Percentiles rank a stretch among this genome's conserved stretches.
phyloP scores from a whole-genome alignment of 2,888 invertebrate genomes.

The Zygaena filipendulae region DNA sequence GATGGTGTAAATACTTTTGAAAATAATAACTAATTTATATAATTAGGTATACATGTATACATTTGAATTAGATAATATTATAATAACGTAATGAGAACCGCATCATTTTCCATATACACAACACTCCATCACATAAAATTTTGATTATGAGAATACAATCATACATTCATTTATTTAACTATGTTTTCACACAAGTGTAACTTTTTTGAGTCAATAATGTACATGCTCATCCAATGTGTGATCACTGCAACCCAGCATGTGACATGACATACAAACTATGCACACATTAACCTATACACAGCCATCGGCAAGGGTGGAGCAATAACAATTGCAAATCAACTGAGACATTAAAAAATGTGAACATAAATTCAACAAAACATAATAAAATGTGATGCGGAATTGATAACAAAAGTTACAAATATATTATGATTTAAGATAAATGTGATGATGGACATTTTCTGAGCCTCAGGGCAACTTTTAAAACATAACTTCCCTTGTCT shows the following conservation, averaged over 20 bases:
- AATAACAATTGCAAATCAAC: no score
- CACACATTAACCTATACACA: not conserved
- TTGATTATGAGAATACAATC: conserved; percentile 45
- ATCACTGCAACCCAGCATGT: conserved; percentile 36
- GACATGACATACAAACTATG: not conserved
- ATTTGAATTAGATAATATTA: no score
- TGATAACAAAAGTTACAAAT: no score
- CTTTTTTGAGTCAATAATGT: conserved; percentile 58
- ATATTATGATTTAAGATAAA: no score
- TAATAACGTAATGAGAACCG: no score
- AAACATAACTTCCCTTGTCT: conserved; percentile 19
- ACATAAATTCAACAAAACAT: no score
- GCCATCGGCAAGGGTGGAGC: no score
- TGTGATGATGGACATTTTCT: not conserved
- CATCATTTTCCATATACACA: conserved; percentile 24
- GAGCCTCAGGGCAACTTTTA: not conserved
- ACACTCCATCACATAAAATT: conserved; percentile 41
- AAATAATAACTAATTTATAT: conserved; percentile 18
- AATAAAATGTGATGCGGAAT: no score
- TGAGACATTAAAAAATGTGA: no score
- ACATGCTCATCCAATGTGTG: conserved; percentile 37
- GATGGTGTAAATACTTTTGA: no score
- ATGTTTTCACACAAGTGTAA: conserved; percentile 44
- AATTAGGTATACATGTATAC: conserved; percentile 39
- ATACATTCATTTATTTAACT: conserved; percentile 41